Conservation (phyloP, 2,888 invertebrate genomes). For the Choreutis nemorana region DNA sequence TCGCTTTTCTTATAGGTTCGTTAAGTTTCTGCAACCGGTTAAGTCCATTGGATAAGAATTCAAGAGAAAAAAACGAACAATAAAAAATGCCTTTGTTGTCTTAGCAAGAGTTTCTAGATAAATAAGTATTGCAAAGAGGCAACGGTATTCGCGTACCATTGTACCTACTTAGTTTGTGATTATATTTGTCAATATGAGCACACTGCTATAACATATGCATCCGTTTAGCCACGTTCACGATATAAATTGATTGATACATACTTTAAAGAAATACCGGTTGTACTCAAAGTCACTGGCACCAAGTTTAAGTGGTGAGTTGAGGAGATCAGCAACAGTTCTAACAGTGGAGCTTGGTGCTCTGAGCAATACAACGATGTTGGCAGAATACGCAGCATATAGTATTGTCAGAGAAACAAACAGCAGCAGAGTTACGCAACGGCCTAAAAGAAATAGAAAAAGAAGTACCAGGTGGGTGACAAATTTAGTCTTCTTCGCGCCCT, state of each 20-base stretch:
- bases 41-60: no score
- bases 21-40: slow-evolving; percentile 52
- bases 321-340: slow-evolving; percentile 62
- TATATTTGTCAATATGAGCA: no score
- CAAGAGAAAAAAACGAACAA: background rate
- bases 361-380: slow-evolving; percentile 69
- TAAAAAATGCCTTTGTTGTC: no score
- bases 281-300: slow-evolving; percentile 71
- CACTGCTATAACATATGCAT: no score
- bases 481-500: no score
- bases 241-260: slow-evolving; percentile 30
- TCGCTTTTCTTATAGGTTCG: slow-evolving; percentile 51
- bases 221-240: no score
- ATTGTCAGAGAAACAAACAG: slow-evolving; percentile 66
- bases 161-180: no score
- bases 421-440: slow-evolving; percentile 67
- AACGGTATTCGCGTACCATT: no score
- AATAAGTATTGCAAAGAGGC: no score
- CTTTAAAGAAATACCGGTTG: slow-evolving; percentile 70
- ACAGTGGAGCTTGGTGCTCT: slow-evolving; percentile 72
- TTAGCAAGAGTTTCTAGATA: no score
- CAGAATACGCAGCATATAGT: slow-evolving; percentile 74
- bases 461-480: background rate
- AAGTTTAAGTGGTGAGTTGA: slow-evolving; percentile 67
- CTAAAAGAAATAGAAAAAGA: slow-evolving; percentile 29